Evolutionary conservation across 2,888 invertebrate genomes (phyloP), one percentile per base, ranked within the genome.

Genomic region (Stenotaenia linearis): DNA sequence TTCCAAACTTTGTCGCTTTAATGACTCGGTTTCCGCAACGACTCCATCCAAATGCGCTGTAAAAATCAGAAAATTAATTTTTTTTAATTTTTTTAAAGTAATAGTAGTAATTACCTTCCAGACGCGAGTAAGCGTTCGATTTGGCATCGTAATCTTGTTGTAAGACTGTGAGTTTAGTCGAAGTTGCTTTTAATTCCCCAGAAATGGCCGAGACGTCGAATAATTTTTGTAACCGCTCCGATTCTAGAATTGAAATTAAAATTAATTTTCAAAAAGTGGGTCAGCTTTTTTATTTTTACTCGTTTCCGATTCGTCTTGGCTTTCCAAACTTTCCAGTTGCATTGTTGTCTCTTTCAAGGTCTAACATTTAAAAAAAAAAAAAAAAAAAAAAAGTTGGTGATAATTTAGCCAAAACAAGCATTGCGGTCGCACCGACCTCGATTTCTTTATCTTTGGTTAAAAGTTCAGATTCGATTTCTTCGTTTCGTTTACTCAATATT

Each of bases 131-230:
- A 4, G 9, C 86, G 45, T 86, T 87, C 82, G 86, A 86, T 79
- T 87, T 85, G 78, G 86, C 86, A 81, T 88, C 86, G 77, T 89
- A 84, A 79, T 87, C 85, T 69, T 88, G 10, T 21, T 32, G 21
- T 15, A 79, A 35, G n/a, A 6, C n/a, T 32, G 88, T 86, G 82
- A 89, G 89, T 83, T 91, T 91, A 80, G 88, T 87, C 80, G 88
- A 87, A 23, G 89, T 84, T 80, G 89, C 88, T 35, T 88, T 85
- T 0, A 90, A 85, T 84, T 91, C 90, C 0, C 91, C 90, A 82
- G 90, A 90, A 15, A 89, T 86, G 74, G 88, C 88, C 50, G 89
- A 89, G 50, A 89, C 88, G 82, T 90, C 89, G 75, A 91, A 87
- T 28, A 90, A 84, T 80, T 89, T 88, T 45, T 88, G 87, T 21